Evolutionary conservation across 2,888 invertebrate genomes (phyloP), one percentile per base, ranked within the genome.

Genomic region (Hetaerina titia): DNA sequence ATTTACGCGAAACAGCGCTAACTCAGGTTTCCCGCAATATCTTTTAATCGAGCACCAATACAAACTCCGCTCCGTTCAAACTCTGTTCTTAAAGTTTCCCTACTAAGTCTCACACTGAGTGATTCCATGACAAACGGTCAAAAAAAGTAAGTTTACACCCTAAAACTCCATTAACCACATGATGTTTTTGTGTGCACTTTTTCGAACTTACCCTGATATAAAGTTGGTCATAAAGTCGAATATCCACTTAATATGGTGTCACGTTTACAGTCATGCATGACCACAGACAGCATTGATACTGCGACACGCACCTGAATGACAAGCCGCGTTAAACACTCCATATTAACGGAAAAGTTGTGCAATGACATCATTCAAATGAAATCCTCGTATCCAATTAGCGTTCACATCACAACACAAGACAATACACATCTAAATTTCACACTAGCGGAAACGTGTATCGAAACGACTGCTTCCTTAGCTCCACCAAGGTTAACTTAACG

Each of bases 401-500:
- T 89, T 57, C 89, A 89, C 57, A 5, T 22, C 57, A 89, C n/a
- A 58, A n/a, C 89, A 88, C n/a, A 31, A 58, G 22, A 8, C 5
- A n/a, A 0, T 11, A 58, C 0, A 11, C 58, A 2, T 11, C 6
- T 13, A 22, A 22, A 57, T 22, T 89, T 58, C 89, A 57, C 89
- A 57, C 19, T 22, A 1, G n/a, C 57, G 58, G 89, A 89, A 89
- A 22, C 8, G 89, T 57, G 58, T 22, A 22, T 15, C 81, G 25
- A 89, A n/a, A 89, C 22, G 57, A 89, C 89, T 45, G 19, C 89
- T 89, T 89, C n/a, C 89, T n/a, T 7, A 31, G n/a, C 22, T 56
- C 89, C 89, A 89, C n/a, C 89, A 58, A 58, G 57, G 57, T 89
- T 89, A 89, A 89, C 89, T 89, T 57, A 56, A 15, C 19, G 58